A percentile compares a stretch with the other conserved stretches of the same genome.
These are phyloP conservation scores for Actinemys pallida DNA, from an alignment of 2,113 vertebrate genomes.

Conservation along the genomic window DNA sequence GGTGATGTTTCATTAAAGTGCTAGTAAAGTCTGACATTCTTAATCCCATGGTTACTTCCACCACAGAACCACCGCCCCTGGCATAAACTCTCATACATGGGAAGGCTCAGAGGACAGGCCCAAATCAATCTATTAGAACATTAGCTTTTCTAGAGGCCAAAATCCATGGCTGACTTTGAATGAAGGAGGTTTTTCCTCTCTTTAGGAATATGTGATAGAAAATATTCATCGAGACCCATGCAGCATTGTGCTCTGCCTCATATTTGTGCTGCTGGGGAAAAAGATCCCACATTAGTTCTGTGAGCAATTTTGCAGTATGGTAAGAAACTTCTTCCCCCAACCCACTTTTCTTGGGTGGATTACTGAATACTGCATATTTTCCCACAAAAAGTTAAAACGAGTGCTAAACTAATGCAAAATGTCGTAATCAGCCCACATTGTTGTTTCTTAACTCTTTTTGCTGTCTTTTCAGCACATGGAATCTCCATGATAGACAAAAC, in stretches of 20 bases:
- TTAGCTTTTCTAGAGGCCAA: not conserved
- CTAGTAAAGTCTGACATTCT: constrained; percentile 41
- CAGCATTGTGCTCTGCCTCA: not conserved
- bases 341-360: not conserved
- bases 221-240: not conserved
- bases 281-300: not conserved
- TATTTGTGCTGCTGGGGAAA: not conserved
- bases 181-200: not conserved
- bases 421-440: not conserved
- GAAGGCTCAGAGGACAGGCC: not conserved
- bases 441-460: not conserved
- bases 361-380: not conserved
- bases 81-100: not conserved
- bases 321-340: not conserved
- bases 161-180: not conserved
- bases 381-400: not conserved
- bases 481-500: not conserved
- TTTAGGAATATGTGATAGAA: not conserved
- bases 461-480: not conserved
- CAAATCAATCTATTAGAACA: not conserved
- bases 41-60: not conserved
- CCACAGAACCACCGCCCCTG: not conserved
- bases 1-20: constrained; percentile 45
- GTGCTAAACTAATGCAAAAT: not conserved
- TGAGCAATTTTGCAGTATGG: not conserved